These are phyloP conservation scores for Blastomussa wellsi DNA, from an alignment of 92 coral and sea anemone species.

Conservation along the genomic window DNA sequence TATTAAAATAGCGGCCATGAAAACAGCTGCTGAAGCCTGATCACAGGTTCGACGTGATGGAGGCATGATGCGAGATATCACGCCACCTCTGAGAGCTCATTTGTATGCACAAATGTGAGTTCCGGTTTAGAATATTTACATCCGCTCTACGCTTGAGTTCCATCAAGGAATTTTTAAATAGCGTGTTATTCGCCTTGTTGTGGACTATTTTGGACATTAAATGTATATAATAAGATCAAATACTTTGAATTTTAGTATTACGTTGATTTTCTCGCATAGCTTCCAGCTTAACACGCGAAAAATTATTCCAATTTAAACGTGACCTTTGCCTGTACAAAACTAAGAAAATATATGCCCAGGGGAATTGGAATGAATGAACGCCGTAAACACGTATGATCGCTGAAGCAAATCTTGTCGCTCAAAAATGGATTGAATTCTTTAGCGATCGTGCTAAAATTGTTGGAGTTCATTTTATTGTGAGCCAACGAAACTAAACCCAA, in stretches of 20 bases:
- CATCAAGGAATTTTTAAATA: constrained; percentile 1
- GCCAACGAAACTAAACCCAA: neutral
- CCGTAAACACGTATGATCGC: neutral
- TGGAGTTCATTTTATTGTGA: neutral
- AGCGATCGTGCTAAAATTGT: neutral
- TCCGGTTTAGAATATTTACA: constrained; percentile 8
- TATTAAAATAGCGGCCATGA: neutral
- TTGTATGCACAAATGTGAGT: constrained; percentile 20
- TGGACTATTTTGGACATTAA: neutral
- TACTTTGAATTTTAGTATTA: neutral
- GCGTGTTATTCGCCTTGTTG: neutral
- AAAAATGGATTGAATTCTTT: neutral
- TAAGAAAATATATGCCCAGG: neutral
- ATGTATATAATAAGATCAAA: neutral
- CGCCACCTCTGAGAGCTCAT: constrained; percentile 15
- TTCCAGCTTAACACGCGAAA: neutral
- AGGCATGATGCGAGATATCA: constrained; percentile 9
- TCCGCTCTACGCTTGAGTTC: neutral
- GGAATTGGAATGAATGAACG: neutral
- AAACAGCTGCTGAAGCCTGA: neutral
- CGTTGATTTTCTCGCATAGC: neutral
- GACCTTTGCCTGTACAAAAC: neutral
- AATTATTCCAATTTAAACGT: neutral
- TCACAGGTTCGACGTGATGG: neutral
- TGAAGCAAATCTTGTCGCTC: neutral